These are phyloP conservation scores for Drosophila fuyamai DNA, from an alignment of 1,140 invertebrate species.

Conservation along the genomic window DNA sequence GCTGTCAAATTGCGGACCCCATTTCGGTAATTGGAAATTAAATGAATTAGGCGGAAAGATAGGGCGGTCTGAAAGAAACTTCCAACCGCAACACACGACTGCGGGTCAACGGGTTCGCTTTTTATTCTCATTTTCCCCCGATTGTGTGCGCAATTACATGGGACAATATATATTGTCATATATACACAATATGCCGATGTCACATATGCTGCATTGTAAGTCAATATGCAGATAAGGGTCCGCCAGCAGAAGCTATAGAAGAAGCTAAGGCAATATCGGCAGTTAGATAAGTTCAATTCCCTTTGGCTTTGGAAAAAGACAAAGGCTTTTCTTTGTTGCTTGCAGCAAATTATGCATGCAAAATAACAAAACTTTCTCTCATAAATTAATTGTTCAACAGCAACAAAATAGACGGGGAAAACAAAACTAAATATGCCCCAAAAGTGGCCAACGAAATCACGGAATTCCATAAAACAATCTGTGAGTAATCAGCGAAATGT, in stretches of 20 bases:
- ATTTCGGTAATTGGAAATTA: conserved; percentile 67
- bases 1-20: conserved; percentile 25
- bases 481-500: conserved; percentile 50
- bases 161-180: conserved; percentile 32
- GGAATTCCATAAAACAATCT: conserved; percentile 47
- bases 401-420: conserved; percentile 16
- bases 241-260: conserved; percentile 8
- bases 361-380: conserved; percentile 77
- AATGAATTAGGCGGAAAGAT: conserved; percentile 69
- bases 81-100: conserved; percentile 38
- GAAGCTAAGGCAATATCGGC: conserved; percentile 20
- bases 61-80: conserved; percentile 39
- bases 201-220: conserved; percentile 48
- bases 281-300: conserved; percentile 67
- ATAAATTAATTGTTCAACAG: conserved; percentile 73
- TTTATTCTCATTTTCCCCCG: conserved; percentile 15
- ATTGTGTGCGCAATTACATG: conserved; percentile 69
- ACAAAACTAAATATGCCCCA: conserved; percentile 56
- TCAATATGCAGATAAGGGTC: conserved; percentile 73
- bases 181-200: conserved; percentile 12
- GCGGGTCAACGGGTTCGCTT: conserved; percentile 67
- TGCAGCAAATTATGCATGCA: conserved; percentile 72
- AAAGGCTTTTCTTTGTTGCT: conserved; percentile 47
- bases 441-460: conserved; percentile 53
- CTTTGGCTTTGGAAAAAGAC: conserved; percentile 23